These are phyloP conservation scores for Tachuris rubrigastra DNA, from an alignment of 2,113 vertebrate genomes.

Conservation along the genomic window DNA sequence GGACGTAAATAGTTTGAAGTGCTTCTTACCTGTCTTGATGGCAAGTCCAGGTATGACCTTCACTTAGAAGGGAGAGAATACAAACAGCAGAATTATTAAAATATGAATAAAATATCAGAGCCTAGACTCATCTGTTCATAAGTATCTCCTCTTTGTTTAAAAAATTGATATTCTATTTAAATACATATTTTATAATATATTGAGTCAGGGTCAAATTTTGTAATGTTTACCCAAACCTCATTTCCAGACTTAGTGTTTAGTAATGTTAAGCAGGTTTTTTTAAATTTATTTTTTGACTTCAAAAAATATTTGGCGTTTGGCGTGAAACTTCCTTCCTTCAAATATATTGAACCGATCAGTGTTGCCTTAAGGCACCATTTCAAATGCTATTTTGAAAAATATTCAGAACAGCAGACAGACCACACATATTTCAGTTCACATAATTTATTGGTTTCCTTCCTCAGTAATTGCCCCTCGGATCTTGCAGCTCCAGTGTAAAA, in stretches of 20 bases:
- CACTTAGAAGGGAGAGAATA: not conserved
- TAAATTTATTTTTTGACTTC: not conserved
- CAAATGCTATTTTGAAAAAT: constrained; percentile 46
- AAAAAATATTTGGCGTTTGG: not conserved
- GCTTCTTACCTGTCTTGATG: not conserved
- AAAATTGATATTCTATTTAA: not conserved
- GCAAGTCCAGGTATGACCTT: not conserved
- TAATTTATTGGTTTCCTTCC: constrained; percentile 55
- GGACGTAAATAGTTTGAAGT: not conserved
- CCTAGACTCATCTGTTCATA: not conserved
- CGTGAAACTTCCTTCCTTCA: not conserved
- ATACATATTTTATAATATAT: not conserved
- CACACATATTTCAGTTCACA: constrained; percentile 27
- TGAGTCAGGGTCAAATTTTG: not conserved
- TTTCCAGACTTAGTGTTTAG: not conserved
- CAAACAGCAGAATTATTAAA: not conserved
- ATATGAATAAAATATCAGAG: not conserved
- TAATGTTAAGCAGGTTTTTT: not conserved
- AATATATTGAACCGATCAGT: not conserved
- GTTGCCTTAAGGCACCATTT: constrained; percentile 10
- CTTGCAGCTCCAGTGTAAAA: not conserved
- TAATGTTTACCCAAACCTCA: not conserved
- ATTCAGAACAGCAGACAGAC: constrained; percentile 26
- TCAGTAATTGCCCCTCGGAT: constrained; percentile 31
- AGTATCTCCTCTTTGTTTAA: not conserved